These are phyloP conservation scores for Datnioides undecimradiatus DNA, from an alignment of 2,113 vertebrate genomes.

Conservation along the genomic window DNA sequence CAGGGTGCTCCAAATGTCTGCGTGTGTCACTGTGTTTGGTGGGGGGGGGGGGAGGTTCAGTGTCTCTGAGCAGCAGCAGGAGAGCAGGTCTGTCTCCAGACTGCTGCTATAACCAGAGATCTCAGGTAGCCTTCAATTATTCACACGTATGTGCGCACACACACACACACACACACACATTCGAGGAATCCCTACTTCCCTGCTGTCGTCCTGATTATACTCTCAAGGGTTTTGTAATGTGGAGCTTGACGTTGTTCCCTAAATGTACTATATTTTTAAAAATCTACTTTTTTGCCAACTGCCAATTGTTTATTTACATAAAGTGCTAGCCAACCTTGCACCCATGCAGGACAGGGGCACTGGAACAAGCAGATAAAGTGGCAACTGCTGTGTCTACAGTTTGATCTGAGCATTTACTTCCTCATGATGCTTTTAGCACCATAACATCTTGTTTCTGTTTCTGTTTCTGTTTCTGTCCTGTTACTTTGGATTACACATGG, in stretches of 20 bases:
- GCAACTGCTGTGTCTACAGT: neutral
- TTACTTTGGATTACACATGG: no score
- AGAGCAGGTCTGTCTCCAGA: constrained; percentile 70
- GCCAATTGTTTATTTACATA: neutral
- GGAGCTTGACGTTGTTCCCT: neutral
- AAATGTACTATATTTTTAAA: neutral
- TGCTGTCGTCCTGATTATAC: constrained; percentile 35
- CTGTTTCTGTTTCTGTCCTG: neutral
- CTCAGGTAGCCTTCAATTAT: constrained; percentile 85
- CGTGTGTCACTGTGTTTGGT: neutral
- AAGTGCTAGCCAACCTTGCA: neutral
- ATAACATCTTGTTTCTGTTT: constrained; percentile 2
- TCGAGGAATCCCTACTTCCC: constrained; percentile 35
- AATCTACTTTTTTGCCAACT: neutral
- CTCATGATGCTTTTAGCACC: neutral
- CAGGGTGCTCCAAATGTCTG: constrained; percentile 12
- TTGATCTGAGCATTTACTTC: neutral
- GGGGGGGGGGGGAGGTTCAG: constrained; percentile 53
- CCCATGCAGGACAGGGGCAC: neutral
- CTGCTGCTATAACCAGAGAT: constrained; percentile 70
- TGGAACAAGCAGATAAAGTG: neutral
- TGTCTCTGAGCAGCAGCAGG: constrained; percentile 78
- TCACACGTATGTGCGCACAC: constrained; percentile 60
- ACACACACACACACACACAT: constrained; percentile 37
- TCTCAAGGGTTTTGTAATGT: neutral